These are phyloP conservation scores for Cranoglanis bouderius DNA, from an alignment of 2,113 vertebrate genomes.

Conservation along the genomic window DNA sequence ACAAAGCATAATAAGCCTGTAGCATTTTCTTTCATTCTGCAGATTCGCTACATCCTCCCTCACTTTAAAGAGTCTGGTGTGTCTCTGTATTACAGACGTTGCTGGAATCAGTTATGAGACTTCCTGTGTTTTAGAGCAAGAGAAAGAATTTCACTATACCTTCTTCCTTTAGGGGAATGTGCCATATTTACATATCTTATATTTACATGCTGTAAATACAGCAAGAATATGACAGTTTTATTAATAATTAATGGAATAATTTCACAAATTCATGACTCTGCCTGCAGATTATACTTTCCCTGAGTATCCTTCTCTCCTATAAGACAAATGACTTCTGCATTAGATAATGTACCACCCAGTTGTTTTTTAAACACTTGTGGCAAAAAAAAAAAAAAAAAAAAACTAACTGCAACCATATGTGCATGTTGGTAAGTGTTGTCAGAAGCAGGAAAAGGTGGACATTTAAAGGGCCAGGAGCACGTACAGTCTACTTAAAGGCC, in stretches of 20 bases:
- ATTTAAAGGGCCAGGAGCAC: conserved; percentile 40
- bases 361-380: conserved; percentile 53
- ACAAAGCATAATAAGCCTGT: not conserved
- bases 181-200: not conserved
- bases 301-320: conserved; percentile 18
- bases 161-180: not conserved
- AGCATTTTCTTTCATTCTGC: not conserved
- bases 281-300: not conserved
- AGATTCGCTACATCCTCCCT: not conserved
- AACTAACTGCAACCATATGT: conserved; percentile 51
- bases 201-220: not conserved
- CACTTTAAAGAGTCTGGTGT: not conserved
- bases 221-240: conserved; percentile 1
- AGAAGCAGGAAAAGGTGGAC: conserved; percentile 39
- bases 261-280: not conserved
- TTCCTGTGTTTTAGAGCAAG: not conserved
- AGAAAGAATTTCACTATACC: not conserved
- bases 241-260: not conserved
- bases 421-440: conserved; percentile 48
- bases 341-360: conserved; percentile 53
- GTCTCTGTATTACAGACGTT: not conserved
- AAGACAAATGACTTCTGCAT: conserved; percentile 49
- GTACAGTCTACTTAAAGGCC: not conserved
- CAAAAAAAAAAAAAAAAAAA: conserved; percentile 42
- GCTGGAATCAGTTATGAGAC: conserved; percentile 6